These are phyloP conservation scores for Ypsolopha scabrella DNA, from an alignment of 2,888 invertebrate species.

Conservation along the genomic window DNA sequence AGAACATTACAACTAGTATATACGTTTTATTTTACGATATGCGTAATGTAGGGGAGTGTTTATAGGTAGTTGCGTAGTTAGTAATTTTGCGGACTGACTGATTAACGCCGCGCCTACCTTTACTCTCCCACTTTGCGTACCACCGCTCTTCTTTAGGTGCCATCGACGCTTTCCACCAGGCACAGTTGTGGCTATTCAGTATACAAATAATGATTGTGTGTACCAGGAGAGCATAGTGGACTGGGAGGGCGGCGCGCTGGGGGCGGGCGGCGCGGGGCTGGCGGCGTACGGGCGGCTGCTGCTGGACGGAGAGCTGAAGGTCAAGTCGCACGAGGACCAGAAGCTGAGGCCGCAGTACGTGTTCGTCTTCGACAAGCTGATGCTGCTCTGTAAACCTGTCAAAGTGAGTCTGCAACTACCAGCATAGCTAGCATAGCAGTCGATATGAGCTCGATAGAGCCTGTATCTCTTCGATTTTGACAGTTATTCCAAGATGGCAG, in stretches of 20 bases:
- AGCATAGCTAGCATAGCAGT: neutral
- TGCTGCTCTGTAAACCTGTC: conserved; percentile 91
- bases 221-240: conserved; percentile 81
- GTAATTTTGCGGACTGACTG: no score
- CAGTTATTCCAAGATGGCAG: no score
- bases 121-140: neutral
- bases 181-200: no score
- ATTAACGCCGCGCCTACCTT: neutral
- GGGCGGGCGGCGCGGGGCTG: conserved; percentile 83
- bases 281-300: conserved; percentile 92
- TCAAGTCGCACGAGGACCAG: conserved; percentile 91
- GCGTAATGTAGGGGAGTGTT: no score
- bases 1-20: no score
- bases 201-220: conserved; percentile 10
- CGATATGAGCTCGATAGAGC: no score
- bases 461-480: no score
- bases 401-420: conserved; percentile 58
- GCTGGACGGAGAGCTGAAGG: conserved; percentile 94
- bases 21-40: no score
- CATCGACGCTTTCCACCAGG: no score
- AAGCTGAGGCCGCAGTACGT: conserved; percentile 89
- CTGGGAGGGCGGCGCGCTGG: conserved; percentile 81
- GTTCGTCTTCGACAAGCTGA: conserved; percentile 97
- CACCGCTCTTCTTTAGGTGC: neutral
- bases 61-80: no score